Evolutionary conservation across 2,797 vertebrate genomes (phyloP).

Genomic region (Acipenser ruthenus): DNA sequence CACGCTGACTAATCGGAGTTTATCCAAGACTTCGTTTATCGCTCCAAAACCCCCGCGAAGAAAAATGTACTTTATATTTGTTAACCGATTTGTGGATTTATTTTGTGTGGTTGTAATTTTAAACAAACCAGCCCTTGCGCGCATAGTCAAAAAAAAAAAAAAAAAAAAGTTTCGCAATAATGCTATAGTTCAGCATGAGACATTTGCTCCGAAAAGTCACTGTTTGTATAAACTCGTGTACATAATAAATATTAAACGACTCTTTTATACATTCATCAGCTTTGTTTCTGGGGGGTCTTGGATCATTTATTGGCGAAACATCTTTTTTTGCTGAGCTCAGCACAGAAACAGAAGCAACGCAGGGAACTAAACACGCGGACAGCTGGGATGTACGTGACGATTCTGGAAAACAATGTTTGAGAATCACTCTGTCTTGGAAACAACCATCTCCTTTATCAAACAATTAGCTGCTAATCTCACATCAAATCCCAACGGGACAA

Average conservation of each 20-base stretch:
- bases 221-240: slow-evolving; percentile 4
- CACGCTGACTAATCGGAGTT: no score
- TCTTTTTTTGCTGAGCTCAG: not conserved
- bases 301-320: not conserved
- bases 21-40: no score
- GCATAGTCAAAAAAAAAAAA: no score
- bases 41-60: no score
- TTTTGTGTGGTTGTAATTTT: not conserved
- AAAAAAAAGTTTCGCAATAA: not conserved
- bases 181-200: not conserved
- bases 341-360: not conserved
- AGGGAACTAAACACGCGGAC: not conserved
- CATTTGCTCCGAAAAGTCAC: slow-evolving; percentile 3
- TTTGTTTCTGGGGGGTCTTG: slow-evolving; percentile 4
- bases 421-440: not conserved
- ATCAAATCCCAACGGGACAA: not conserved
- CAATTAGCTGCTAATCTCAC: slow-evolving; percentile 6
- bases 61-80: no score
- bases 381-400: not conserved
- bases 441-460: not conserved
- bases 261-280: slow-evolving; percentile 4
- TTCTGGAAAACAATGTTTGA: not conserved
- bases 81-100: no score
- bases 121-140: not conserved
- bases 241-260: slow-evolving; percentile 9